Conservation (phyloP, 1,140 invertebrate genomes). For the Probaryconus sp. region DNA sequence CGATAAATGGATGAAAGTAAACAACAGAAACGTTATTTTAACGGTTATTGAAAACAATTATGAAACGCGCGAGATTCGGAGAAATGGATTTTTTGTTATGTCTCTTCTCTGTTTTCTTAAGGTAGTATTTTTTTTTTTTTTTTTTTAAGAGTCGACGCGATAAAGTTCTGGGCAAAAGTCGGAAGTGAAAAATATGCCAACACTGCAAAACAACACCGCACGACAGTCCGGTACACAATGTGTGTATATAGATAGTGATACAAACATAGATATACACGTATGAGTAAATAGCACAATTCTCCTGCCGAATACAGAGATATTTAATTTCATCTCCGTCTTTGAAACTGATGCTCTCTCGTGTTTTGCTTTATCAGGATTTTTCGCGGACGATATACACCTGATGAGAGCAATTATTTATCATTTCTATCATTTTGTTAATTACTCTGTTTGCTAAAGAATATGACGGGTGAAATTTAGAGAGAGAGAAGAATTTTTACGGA, state of each 20-base stretch:
- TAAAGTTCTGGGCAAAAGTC: conserved; percentile 16
- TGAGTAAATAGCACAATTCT: conserved; percentile 18
- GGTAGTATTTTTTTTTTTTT: conserved; percentile 3
- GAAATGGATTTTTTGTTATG: too few species aligned
- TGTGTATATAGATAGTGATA: too few species aligned
- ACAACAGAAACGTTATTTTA: too few species aligned
- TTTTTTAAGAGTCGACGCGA: conserved; percentile 8
- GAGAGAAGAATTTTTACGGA: too few species aligned
- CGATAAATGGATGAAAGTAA: too few species aligned
- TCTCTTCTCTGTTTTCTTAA: conserved; percentile 25
- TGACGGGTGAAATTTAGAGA: too few species aligned
- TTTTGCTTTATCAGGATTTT: conserved; percentile 23
- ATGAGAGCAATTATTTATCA: too few species aligned
- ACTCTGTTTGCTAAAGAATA: too few species aligned
- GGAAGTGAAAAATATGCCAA: conserved; percentile 46
- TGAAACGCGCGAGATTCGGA: too few species aligned
- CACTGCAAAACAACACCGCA: conserved; percentile 35
- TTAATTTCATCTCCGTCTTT: conserved; percentile 22
- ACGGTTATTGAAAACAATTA: too few species aligned
- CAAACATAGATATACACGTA: conserved; percentile 11
- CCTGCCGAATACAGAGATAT: conserved; percentile 27
- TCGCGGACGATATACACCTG: too few species aligned
- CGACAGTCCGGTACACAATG: conserved; percentile 9
- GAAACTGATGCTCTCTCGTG: background rate
- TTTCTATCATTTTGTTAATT: too few species aligned